A percentile compares a stretch with the other conserved stretches of the same genome.
Conservation (phyloP, 1,140 invertebrate species). For the Drosophila neocordata region DNA sequence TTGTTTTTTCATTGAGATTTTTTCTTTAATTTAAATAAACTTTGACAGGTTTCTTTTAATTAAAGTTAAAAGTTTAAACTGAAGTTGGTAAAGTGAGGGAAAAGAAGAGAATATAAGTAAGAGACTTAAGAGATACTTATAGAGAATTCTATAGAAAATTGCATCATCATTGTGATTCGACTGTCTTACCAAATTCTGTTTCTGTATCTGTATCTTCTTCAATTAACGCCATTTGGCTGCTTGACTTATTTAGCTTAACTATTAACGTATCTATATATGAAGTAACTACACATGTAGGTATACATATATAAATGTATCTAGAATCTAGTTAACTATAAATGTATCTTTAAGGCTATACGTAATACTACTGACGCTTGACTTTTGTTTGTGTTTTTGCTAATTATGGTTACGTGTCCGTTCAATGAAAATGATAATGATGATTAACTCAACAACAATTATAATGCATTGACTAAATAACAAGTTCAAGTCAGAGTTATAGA, state of each 20-base stretch:
- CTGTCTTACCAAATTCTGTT: constrained; percentile 25
- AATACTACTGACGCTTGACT: constrained; percentile 36
- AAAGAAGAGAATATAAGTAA: constrained; percentile 14
- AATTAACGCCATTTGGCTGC: constrained; percentile 59
- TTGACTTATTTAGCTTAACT: constrained; percentile 52
- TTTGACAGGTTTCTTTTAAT: background rate
- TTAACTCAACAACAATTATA: constrained; percentile 57
- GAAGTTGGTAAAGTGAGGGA: constrained; percentile 57
- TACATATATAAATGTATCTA: background rate
- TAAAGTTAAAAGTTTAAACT: constrained; percentile 35
- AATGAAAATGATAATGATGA: constrained; percentile 44
- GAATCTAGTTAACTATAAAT: background rate
- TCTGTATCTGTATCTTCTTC: constrained; percentile 40
- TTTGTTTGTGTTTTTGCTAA: constrained; percentile 40
- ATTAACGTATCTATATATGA: constrained; percentile 52
- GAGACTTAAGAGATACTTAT: constrained; percentile 19
- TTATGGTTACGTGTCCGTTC: constrained; percentile 50
- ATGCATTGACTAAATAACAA: constrained; percentile 57
- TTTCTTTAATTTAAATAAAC: constrained; percentile 10
- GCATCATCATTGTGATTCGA: constrained; percentile 35
- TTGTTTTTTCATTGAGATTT: constrained; percentile 35
- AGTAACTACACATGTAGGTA: too few species aligned
- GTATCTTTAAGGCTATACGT: constrained; percentile 9
- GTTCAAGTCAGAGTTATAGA: constrained; percentile 4
- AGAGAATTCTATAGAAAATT: constrained; percentile 35